Base-by-base conservation (phyloP, 2,888 invertebrate genomes). In the Acanthosepion esculentum region DNA sequence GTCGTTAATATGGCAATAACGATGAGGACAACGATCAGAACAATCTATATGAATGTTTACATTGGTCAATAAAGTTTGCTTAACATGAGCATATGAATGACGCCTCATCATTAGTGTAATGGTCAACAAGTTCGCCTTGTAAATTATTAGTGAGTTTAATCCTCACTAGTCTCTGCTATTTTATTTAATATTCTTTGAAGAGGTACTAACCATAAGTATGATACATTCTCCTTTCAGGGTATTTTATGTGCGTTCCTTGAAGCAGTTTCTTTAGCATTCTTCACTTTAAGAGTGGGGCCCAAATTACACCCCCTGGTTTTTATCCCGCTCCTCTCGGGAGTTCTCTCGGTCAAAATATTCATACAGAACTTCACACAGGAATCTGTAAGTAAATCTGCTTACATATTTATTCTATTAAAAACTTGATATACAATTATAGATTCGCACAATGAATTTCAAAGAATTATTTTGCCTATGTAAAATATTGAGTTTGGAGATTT, bases 231-330 rank as follows among this genome's bases (percentile, higher is more conserved):
- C 91, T 20, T 94, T 92, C 95, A 96, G 96, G 96, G 96, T 55
- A 91, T 96, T 20, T 93, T 95, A 91, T 94, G 95, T 55, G 95
- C 95, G 50, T 91, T 95, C 18, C 95, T 96, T 33, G 96, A 96
- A 94, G 95, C 95, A 18, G 95, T 95, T n/a, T 96, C 96, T 93
- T 94, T 96, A 48, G 95, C 95, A n/a, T 95, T 95, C 48, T 96
- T 96, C 94, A 95, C 95, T 41, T 95, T 95, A 33, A 95, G 95
- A 55, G 96, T 96, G n/a, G 96, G 95, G 48, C 95, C 96, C 8
- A 64, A 95, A 20, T 95, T 96, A n/a, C 96, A 96, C 18, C 96
- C 95, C 5, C 95, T 94, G 64, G 94, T 96, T n/a, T 93, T 96
- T 41, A 95, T 96, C 55, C 96, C 96, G 20, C 95, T 96, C 4